phyloP scores from a whole-genome alignment of 2,797 vertebrate genomes.

The Sebastes itinus region DNA sequence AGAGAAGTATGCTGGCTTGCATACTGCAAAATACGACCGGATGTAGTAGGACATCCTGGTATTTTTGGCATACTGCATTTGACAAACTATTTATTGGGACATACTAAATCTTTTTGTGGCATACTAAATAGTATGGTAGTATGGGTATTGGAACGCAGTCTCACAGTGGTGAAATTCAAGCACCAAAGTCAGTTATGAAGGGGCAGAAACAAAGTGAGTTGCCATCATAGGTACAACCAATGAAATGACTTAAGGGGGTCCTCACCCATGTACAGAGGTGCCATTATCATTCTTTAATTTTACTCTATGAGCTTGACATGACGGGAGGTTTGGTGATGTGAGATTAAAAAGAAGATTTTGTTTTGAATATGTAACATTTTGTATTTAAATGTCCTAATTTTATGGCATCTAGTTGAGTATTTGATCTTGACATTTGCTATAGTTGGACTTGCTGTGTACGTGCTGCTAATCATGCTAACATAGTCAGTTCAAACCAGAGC shows the following conservation, averaged over 20 bases:
- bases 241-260: not conserved
- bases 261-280: not conserved
- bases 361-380: not conserved
- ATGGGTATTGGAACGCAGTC: too few relatives aligned
- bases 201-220: not conserved
- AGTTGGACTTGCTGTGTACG: not conserved
- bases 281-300: not conserved
- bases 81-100: too few relatives aligned
- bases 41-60: too few relatives aligned
- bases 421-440: not conserved
- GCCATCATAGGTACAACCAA: not conserved
- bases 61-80: too few relatives aligned
- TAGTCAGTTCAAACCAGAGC: not conserved
- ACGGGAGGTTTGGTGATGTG: not conserved
- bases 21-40: too few relatives aligned
- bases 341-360: not conserved
- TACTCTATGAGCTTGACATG: not conserved
- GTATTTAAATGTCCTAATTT: not conserved
- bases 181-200: not conserved
- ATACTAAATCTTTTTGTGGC: too few relatives aligned
- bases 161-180: not conserved
- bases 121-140: too few relatives aligned
- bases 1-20: too few relatives aligned
- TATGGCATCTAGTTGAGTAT: not conserved
- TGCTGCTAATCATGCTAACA: not conserved